Conservation (phyloP, 2,797 vertebrate genomes). For the Eulemur albifrons region DNA sequence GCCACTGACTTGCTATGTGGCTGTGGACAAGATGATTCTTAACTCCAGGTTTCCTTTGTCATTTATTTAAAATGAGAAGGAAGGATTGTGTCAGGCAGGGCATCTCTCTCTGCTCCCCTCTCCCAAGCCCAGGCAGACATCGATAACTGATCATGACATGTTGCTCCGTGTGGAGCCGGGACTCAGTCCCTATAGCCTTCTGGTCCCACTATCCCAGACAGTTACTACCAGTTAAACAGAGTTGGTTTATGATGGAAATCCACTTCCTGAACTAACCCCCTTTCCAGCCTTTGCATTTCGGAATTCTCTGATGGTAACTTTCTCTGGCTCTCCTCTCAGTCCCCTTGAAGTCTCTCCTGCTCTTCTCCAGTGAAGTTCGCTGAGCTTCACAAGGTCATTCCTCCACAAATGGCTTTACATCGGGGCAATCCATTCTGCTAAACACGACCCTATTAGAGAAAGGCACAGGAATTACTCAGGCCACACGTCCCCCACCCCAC, state of each 20-base stretch:
- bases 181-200: background rate
- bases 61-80: slow-evolving; percentile 11
- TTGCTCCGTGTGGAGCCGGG: background rate
- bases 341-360: background rate
- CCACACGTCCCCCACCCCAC: background rate
- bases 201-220: background rate
- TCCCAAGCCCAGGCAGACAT: background rate
- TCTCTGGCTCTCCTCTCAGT: background rate
- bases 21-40: slow-evolving; percentile 42
- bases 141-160: background rate
- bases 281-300: background rate
- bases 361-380: background rate
- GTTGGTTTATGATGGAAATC: background rate
- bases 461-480: background rate
- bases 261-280: background rate
- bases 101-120: background rate
- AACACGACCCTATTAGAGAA: background rate
- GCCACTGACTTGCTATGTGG: background rate
- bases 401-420: background rate
- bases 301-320: background rate
- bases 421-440: background rate
- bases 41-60: background rate
- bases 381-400: slow-evolving; percentile 37
- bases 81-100: background rate
- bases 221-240: background rate